Conservation (phyloP, 2,113 vertebrate species). For the Saguinus imperator region DNA sequence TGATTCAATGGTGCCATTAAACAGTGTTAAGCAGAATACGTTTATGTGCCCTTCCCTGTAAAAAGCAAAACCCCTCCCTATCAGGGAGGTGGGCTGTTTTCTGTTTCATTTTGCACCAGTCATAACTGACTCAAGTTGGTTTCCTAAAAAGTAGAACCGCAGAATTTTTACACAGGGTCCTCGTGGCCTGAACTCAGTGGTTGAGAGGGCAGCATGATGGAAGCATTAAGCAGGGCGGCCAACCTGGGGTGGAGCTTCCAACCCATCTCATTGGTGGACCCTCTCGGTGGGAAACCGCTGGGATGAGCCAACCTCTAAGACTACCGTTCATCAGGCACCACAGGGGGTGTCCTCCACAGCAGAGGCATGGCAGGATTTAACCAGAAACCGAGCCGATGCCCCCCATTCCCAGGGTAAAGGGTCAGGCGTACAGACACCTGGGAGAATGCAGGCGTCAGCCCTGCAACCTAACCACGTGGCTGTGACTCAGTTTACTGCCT, state of each 20-base stretch:
- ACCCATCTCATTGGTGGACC: no score
- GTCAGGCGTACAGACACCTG: no score
- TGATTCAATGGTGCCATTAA: neutral
- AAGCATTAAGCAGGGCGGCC: fast-evolving
- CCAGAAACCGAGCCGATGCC: neutral
- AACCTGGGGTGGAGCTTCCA: no score
- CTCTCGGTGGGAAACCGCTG: neutral
- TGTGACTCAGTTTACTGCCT: neutral
- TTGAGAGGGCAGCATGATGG: neutral
- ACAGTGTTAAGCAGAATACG: neutral
- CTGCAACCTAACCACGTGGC: neutral
- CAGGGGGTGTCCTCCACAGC: neutral
- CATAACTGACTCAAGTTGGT: neutral
- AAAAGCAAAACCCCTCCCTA: neutral
- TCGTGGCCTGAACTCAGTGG: neutral
- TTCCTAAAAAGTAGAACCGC: neutral
- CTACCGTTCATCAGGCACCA: no score
- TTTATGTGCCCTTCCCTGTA: neutral
- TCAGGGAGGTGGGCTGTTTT: neutral
- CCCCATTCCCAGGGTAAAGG: neutral
- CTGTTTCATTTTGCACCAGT: neutral
- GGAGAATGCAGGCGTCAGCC: neutral
- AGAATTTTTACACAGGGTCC: neutral
- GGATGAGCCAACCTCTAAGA: neutral
- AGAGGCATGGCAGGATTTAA: neutral